These are phyloP conservation scores for Amphiduros pacificus DNA, from an alignment of 2,888 invertebrate species.

Conservation along the genomic window DNA sequence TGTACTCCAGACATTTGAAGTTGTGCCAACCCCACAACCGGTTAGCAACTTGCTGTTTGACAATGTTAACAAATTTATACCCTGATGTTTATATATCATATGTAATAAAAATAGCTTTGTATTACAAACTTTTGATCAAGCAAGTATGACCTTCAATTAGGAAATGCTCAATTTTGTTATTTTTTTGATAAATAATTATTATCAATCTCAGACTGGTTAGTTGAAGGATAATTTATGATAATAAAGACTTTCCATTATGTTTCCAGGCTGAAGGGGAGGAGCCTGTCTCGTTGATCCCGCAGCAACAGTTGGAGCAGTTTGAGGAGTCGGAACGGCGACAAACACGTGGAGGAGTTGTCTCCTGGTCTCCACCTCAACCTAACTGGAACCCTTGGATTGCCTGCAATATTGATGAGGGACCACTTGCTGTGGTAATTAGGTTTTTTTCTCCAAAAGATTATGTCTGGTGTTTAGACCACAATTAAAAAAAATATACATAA, in stretches of 20 bases:
- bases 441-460: no score
- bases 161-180: no score
- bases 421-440: slow-evolving; percentile 61
- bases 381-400: slow-evolving; percentile 99
- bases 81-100: no score
- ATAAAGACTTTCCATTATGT: no score
- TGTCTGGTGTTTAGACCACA: neutral
- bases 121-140: neutral
- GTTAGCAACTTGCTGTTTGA: no score
- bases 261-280: slow-evolving; percentile 15
- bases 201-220: no score
- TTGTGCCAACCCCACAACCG: slow-evolving; percentile 4
- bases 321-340: slow-evolving; percentile 57
- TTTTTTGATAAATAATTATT: no score
- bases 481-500: neutral
- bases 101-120: no score
- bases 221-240: no score
- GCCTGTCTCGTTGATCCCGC: slow-evolving; percentile 65
- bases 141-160: no score
- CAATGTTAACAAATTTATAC: no score
- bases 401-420: slow-evolving; percentile 94
- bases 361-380: slow-evolving; percentile 92
- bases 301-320: slow-evolving; percentile 69
- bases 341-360: slow-evolving; percentile 71
- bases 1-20: slow-evolving; percentile 10